These are phyloP conservation scores for Danionella dracula DNA, from an alignment of 2,797 vertebrate genomes.

Conservation along the genomic window DNA sequence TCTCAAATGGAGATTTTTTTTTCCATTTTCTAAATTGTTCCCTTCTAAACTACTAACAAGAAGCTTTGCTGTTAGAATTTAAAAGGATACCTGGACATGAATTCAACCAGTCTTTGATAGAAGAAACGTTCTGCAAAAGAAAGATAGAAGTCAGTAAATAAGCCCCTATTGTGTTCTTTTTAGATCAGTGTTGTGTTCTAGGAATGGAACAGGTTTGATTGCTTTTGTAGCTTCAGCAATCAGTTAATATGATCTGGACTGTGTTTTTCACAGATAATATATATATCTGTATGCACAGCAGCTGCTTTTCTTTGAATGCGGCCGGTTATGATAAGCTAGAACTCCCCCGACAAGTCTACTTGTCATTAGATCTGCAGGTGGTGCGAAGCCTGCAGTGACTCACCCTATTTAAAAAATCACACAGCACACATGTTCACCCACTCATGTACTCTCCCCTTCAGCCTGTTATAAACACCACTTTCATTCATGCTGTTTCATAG, in stretches of 20 bases:
- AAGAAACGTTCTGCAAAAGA: conserved; percentile 81
- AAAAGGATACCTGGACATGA: conserved; percentile 87
- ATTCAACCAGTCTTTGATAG: conserved; percentile 94
- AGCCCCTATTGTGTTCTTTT: neutral
- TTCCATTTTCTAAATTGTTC: no score
- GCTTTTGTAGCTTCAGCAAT: neutral
- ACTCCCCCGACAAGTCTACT: neutral
- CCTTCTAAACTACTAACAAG: no score
- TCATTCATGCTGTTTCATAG: neutral
- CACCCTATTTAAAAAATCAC: conserved; percentile 12
- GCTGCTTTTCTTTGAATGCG: conserved; percentile 9
- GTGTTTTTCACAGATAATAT: neutral
- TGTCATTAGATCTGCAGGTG: conserved; percentile 7
- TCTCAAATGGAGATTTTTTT: no score
- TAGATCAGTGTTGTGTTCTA: neutral
- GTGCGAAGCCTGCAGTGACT: conserved; percentile 13
- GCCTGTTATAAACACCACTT: conserved; percentile 1
- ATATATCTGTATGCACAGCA: neutral
- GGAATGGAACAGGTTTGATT: neutral
- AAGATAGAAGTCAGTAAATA: neutral
- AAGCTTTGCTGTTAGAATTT: no score
- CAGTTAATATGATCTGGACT: neutral
- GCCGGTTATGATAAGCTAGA: conserved; percentile 9
- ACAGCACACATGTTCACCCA: conserved; percentile 7
- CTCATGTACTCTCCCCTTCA: conserved; percentile 1